Percentiles rank a stretch among this genome's conserved stretches.
These are phyloP conservation scores for Brachystomella parvula DNA, from an alignment of 1,140 invertebrate species.

Conservation along the genomic window DNA sequence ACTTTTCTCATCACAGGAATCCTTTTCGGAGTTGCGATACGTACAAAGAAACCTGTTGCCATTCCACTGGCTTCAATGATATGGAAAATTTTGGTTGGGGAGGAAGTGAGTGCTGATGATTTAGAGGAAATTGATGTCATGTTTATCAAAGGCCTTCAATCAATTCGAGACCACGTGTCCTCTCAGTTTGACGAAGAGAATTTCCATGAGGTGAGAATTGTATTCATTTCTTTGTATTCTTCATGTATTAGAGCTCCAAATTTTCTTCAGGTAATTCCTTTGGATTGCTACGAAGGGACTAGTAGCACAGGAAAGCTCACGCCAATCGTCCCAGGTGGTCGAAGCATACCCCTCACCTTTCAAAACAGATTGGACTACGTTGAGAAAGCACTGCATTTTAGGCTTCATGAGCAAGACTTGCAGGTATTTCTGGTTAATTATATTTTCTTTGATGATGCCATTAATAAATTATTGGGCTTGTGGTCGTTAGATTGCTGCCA, in stretches of 20 bases:
- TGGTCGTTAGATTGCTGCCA: slow-evolving; percentile 46
- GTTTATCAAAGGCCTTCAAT: slow-evolving; percentile 33
- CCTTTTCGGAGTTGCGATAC: slow-evolving; percentile 52
- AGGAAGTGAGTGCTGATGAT: slow-evolving; percentile 53
- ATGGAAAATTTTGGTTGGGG: slow-evolving; percentile 58
- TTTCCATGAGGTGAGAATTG: slow-evolving; percentile 52
- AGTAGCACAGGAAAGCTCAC: slow-evolving; percentile 52
- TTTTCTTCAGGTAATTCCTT: slow-evolving; percentile 51
- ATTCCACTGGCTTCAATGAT: slow-evolving; percentile 56
- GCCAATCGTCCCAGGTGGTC: slow-evolving; percentile 54
- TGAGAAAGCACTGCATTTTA: slow-evolving; percentile 52
- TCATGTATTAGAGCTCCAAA: not conserved
- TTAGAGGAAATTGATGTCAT: slow-evolving; percentile 55
- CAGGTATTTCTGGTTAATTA: slow-evolving; percentile 44
- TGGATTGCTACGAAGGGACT: slow-evolving; percentile 58
- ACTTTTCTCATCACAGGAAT: slow-evolving; percentile 44
- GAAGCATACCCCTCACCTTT: slow-evolving; percentile 54
- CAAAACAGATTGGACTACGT: slow-evolving; percentile 56
- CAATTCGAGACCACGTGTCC: slow-evolving; percentile 31
- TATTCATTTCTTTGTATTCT: slow-evolving; percentile 1
- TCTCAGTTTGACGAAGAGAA: slow-evolving; percentile 46
- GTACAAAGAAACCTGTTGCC: slow-evolving; percentile 55
- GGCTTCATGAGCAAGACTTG: slow-evolving; percentile 57
- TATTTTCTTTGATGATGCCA: not conserved
- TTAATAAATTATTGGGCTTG: not conserved